Percentiles rank a stretch among this genome's conserved stretches.
These are phyloP conservation scores for Xiphophorus birchmanni DNA, from an alignment of 2,797 vertebrate genomes.

Conservation along the genomic window DNA sequence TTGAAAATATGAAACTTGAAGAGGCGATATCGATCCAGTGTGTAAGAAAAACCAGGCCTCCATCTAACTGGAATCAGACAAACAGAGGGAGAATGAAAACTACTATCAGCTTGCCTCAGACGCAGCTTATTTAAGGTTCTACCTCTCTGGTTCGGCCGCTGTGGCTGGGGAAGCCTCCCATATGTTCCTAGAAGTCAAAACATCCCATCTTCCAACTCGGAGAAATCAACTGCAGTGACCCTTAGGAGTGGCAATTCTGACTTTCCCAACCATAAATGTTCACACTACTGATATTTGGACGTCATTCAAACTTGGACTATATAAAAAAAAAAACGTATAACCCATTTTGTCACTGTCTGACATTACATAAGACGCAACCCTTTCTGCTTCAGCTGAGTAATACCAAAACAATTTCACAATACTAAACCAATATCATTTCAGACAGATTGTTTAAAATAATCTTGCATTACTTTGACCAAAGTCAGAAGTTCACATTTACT, in stretches of 20 bases:
- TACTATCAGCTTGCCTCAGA: background rate
- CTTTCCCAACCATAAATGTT: background rate
- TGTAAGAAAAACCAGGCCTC: constrained; percentile 18
- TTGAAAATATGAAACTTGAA: constrained; percentile 20
- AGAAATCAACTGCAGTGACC: background rate
- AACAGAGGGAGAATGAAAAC: background rate
- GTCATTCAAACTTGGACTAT: background rate
- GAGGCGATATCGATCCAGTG: constrained; percentile 31
- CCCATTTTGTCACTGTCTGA: background rate
- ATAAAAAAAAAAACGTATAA: background rate
- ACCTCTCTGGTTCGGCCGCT: background rate
- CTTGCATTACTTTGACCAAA: background rate
- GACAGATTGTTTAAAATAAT: background rate
- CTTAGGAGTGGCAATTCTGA: background rate
- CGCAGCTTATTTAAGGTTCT: background rate
- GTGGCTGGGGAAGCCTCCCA: too few relatives aligned
- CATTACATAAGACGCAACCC: background rate
- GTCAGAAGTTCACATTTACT: background rate
- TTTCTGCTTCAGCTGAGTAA: background rate
- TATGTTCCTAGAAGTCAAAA: background rate
- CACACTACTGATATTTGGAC: background rate
- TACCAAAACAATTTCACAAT: background rate
- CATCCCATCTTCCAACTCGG: background rate
- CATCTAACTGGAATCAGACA: constrained; percentile 16
- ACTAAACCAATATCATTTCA: background rate